phyloP scores from a whole-genome alignment of 2,797 vertebrate species.

The Epinephelus awoara region DNA sequence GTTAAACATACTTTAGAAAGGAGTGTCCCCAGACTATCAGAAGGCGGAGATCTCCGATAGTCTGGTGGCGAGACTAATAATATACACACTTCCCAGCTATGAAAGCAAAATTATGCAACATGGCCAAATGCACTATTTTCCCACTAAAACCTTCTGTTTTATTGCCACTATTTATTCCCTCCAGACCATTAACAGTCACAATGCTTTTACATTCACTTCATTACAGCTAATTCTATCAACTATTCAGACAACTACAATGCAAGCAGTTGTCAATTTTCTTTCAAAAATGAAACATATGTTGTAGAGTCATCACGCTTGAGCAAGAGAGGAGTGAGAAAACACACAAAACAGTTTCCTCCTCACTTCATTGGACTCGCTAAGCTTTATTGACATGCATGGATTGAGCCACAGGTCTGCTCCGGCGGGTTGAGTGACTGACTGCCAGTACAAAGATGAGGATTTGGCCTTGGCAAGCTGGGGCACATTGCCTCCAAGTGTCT shows the following conservation, averaged over 20 bases:
- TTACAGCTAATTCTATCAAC: not conserved
- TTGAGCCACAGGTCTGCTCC: slow-evolving; percentile 23
- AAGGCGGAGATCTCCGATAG: no score
- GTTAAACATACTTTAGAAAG: no score
- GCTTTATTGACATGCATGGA: slow-evolving; percentile 54
- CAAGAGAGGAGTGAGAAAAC: not conserved
- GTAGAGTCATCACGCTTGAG: not conserved
- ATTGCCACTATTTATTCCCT: not conserved
- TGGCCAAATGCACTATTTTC: not conserved
- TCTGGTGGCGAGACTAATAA: no score
- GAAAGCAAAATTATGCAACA: not conserved
- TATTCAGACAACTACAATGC: not conserved
- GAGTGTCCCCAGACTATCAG: no score
- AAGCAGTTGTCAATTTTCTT: not conserved
- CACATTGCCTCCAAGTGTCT: slow-evolving; percentile 48
- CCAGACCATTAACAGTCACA: not conserved
- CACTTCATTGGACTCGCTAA: slow-evolving; percentile 27
- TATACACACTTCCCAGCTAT: not conserved
- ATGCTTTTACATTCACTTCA: not conserved
- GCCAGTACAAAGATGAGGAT: slow-evolving; percentile 48
- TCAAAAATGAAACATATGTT: not conserved
- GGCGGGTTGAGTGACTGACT: slow-evolving; percentile 27
- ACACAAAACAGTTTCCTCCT: not conserved
- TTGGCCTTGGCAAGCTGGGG: slow-evolving; percentile 50
- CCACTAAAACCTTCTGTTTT: not conserved